Evolutionary conservation across 2,113 vertebrate species (phyloP).

Genomic region (Aegotheles bennettii): DNA sequence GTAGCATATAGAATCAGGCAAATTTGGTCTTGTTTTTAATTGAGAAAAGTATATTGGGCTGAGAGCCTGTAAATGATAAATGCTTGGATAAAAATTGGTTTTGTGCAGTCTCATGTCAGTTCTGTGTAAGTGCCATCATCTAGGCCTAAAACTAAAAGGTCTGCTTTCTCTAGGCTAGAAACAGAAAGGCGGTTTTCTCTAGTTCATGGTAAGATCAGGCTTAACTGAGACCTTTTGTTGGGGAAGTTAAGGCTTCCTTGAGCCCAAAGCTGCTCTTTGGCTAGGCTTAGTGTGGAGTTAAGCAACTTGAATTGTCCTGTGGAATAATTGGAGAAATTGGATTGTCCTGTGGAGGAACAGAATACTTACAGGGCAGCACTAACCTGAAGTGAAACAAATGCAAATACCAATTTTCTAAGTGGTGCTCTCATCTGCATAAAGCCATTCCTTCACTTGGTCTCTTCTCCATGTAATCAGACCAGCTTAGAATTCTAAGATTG

Average conservation of each 20-base stretch:
- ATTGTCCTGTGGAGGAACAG: neutral
- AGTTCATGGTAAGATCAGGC: neutral
- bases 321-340: no score
- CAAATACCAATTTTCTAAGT: neutral
- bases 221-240: neutral
- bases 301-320: neutral
- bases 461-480: neutral
- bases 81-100: neutral
- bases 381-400: neutral
- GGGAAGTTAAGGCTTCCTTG: neutral
- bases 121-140: neutral
- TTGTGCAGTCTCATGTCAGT: neutral
- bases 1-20: neutral
- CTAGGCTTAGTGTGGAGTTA: neutral
- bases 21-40: neutral
- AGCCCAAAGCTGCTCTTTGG: neutral
- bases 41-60: neutral
- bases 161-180: neutral
- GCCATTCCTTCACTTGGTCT: neutral
- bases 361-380: neutral
- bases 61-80: neutral
- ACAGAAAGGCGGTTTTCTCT: neutral
- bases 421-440: neutral
- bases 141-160: neutral
- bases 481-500: neutral